Evolutionary conservation across 2,113 vertebrate species (phyloP), one percentile per base, ranked within the genome.

Genomic region (Psammodynastes pulverulentus): DNA sequence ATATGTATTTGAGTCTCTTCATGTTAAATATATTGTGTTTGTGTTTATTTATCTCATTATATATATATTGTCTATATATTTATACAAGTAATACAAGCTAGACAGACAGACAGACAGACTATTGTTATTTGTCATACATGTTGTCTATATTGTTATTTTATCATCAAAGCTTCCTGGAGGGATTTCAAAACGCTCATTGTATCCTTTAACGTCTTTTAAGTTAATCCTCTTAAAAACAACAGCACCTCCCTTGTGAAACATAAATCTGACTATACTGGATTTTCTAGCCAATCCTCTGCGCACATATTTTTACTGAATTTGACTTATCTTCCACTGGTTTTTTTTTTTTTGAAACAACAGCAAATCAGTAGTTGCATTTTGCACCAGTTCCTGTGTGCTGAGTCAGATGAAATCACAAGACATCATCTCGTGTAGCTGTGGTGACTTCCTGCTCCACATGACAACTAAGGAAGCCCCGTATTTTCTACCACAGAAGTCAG

Each of bases 181-280:
- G 72, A 79, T 79, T 79, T 79, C 72, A 79, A 79, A 79, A 39
- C 4, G 5, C 3, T 29, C 43, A 58, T 26, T 45, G 13, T 89
- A 89, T 89, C 88, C 43, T 89, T 89, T 56, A 26, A 89, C 43
- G 7, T 89, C 88, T 58, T 58, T 46, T 46, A 29, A 58, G 29
- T 45, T 29, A 58, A 58, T 62, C 54, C 88, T 89, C 88, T 89
- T 89, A 62, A 46, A 62, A 89, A 58, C 12, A 88, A 88, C 34
- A 58, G 58, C 43, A 62, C 9, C 88, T 89, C 88, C 88, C 39
- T 62, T 29, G 54, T 46, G 24, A 7, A 62, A 89, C 72, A 4
- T 24, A 89, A 46, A 89, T 89, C 88, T 89, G 88, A 46, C 54
- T 89, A 45, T 89, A 89, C 54, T 62, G 88, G 88, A 62, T 89